phyloP scores from a whole-genome alignment of 2,888 invertebrate species.

The Coenonympha glycerion region DNA sequence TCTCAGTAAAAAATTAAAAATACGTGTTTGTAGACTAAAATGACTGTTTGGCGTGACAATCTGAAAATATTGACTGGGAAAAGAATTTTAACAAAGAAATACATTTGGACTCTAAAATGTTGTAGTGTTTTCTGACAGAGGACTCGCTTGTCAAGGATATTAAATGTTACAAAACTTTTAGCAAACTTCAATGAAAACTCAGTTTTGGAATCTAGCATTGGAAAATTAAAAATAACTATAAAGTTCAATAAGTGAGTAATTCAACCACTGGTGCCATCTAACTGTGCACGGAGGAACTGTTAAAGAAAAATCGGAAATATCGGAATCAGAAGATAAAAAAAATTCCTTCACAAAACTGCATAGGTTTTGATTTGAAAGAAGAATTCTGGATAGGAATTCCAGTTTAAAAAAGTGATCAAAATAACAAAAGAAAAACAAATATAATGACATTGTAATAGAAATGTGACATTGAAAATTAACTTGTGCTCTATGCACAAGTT shows the following conservation, averaged over 20 bases:
- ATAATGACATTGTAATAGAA: no score
- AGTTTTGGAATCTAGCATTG: not conserved
- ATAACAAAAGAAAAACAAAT: no score
- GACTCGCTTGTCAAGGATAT: not conserved
- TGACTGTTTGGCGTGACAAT: conserved; percentile 35
- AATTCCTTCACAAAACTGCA: no score
- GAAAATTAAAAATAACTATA: not conserved
- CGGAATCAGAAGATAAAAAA: no score
- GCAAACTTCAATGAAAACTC: not conserved
- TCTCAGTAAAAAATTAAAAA: conserved; percentile 15
- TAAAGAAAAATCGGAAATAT: no score
- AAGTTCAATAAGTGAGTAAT: not conserved
- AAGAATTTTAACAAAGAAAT: conserved; percentile 34
- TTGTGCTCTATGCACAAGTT: no score
- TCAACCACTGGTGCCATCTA: not conserved
- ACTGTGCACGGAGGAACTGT: not conserved
- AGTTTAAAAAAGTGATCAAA: no score
- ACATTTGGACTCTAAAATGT: conserved; percentile 46
- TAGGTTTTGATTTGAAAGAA: no score
- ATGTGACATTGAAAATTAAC: no score
- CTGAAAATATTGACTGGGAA: conserved; percentile 25
- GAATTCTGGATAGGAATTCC: no score
- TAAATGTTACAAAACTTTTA: not conserved
- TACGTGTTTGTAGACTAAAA: conserved; percentile 26
- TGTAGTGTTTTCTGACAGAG: conserved; percentile 47